Evolutionary conservation across 2,113 vertebrate genomes (phyloP), one percentile per base, ranked within the genome.

Genomic region (Labeo catla): DNA sequence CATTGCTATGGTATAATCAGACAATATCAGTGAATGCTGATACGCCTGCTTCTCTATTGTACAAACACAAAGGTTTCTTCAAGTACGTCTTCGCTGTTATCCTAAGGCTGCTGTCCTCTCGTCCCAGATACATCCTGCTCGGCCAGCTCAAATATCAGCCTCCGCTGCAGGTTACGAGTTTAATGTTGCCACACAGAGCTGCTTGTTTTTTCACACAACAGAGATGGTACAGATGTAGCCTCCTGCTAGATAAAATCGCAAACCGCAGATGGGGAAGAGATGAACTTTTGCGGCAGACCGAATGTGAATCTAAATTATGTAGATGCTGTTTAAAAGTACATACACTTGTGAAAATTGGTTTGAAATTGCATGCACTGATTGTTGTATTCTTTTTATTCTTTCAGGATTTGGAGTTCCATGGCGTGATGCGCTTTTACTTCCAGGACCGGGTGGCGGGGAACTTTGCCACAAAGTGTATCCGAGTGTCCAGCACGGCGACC

Each of bases 401-500:
- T 19, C 87, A 99, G 98, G 98, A 99, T 91, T 88, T 99, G 86
- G 98, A 99, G 93, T 99, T 99, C 92, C 98, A 99, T 87, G 98
- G 98, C 81, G 98, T 99, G 86, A 99, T 99, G 98, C 95, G 98
- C 84, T 99, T 99, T 93, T 99, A 99, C 93, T 99, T 99, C 93
- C 98, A 99, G 96, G 98, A 99, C 90, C 97, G 98, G 90, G 96
- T 99, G 84, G 98, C 98, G 16, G 98, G 98, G 74, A 99, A 99
- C 94, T 99, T 99, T 28, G 98, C 98, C 88, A 99, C 98, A 57
- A 99, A 99, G 88, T 99, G 98, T 89, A 99, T 99, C 89, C 94
- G 98, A 68, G 98, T 99, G 43, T 99, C 98, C 16, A 99, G 98
- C 91, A 99, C 98, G 0, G 98, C 98, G 23, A 99, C 98, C 86